Conservation (phyloP, 2,797 vertebrate species). For the Pelobates cultripes region DNA sequence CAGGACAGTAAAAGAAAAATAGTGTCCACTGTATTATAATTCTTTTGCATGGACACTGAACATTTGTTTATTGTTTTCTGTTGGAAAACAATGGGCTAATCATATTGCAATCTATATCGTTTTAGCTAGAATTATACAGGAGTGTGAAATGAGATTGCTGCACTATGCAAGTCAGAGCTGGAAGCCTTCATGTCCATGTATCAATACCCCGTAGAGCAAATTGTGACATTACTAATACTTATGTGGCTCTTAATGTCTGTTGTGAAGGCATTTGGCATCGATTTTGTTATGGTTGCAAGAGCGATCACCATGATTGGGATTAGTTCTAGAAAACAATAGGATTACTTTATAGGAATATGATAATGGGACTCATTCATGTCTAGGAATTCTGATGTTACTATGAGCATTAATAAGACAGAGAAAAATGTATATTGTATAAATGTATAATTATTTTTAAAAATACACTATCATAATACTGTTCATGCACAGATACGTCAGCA, state of each 20-base stretch:
- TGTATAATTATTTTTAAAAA: too few species aligned
- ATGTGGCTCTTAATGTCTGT: not conserved
- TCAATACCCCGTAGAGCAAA: not conserved
- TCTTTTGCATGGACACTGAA: slow-evolving; percentile 2
- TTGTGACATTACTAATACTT: slow-evolving; percentile 5
- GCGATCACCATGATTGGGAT: not conserved
- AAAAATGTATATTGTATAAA: too few species aligned
- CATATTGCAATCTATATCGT: slow-evolving; percentile 29
- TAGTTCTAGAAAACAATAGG: slow-evolving; percentile 8
- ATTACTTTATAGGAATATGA: slow-evolving; percentile 6
- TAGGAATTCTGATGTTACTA: not conserved
- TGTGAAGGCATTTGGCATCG: not conserved
- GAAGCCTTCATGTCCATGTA: not conserved
- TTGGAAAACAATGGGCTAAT: slow-evolving; percentile 20
- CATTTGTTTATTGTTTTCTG: slow-evolving; percentile 30
- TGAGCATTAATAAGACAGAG: not conserved
- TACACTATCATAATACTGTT: too few species aligned
- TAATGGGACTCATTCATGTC: not conserved
- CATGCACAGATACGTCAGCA: too few species aligned
- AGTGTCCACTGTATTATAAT: too few species aligned
- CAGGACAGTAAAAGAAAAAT: too few species aligned
- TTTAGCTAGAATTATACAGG: not conserved
- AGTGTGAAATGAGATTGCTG: slow-evolving; percentile 5
- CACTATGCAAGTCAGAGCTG: slow-evolving; percentile 6
- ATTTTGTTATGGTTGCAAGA: not conserved